Base-by-base conservation (phyloP, 2,888 invertebrate genomes). In the Ormyrus nitidulus region DNA sequence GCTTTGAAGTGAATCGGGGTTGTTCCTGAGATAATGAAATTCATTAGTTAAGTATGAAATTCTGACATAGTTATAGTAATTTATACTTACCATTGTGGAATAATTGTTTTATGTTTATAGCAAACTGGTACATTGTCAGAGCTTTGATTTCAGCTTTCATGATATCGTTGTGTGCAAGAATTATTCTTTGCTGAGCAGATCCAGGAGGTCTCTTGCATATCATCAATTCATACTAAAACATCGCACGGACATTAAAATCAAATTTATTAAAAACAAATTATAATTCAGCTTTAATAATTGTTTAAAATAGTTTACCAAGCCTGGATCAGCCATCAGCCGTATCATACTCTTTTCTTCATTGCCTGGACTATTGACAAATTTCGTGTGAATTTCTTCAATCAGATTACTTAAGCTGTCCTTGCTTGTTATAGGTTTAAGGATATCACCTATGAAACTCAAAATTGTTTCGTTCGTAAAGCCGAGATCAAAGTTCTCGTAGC, bases 91-190 rank as follows among this genome's bases (percentile, higher is more conserved):
- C n/a, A 3, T 58, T 58, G 9, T 44, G 34, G 34, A 34, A 34
- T 48, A 58, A 58, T 8, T 58, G 56, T 54, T 66, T 58, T 44
- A 44, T n/a, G n/a, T 19, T 11, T n/a, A 66, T 66, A 6, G 74
- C 74, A n/a, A 58, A 74, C 19, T 74, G n/a, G n/a, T n/a, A 5
- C 58, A 74, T 51, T 34, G 66, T 13, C 5, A 74, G 11, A n/a
- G 49, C 58, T 13, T 66, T 74, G 3, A 66, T 66, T 58, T 74
- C 65, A 5, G 13, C 44, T n/a, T 34, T 8, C 66, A 58, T 74
- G 10, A 66, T 34, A n/a, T 51, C 8, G 7, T 65, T 56, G 51
- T 66, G 66, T 8, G 66, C 9, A 5, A 34, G 11, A 51, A n/a
- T 66, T 34, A 74, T 74, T 9, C 6, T 7, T 7, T 66, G 48